Evolutionary conservation across 2,113 vertebrate genomes (phyloP).

Genomic region (Gambusia holbrooki): DNA sequence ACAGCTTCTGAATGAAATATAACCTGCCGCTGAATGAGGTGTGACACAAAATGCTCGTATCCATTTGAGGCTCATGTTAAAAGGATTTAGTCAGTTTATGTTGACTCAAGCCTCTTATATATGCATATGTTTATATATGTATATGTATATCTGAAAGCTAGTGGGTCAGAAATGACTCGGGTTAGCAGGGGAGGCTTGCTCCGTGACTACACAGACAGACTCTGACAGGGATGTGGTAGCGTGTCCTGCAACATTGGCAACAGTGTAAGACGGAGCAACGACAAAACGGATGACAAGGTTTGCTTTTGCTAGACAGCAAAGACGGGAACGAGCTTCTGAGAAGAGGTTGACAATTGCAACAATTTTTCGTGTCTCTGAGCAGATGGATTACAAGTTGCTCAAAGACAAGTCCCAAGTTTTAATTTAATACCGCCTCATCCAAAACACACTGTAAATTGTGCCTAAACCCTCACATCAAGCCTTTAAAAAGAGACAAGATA

Average conservation of each 20-base stretch:
- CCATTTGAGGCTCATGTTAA: slow-evolving; percentile 15
- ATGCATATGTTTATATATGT: not conserved
- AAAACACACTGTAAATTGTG: slow-evolving; percentile 36
- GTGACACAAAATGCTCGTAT: slow-evolving; percentile 42
- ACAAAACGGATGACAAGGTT: slow-evolving; percentile 28
- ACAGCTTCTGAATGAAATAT: slow-evolving; percentile 37
- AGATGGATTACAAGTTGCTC: slow-evolving; percentile 43
- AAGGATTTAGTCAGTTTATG: slow-evolving; percentile 34
- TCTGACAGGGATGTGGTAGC: slow-evolving; percentile 32
- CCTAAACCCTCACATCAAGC: slow-evolving; percentile 12
- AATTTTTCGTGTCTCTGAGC: slow-evolving; percentile 23
- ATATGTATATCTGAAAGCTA: not conserved
- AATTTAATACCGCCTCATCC: slow-evolving; percentile 35
- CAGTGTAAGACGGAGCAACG: slow-evolving; percentile 32
- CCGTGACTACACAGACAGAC: not conserved
- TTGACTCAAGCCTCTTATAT: not conserved
- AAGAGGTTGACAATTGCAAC: slow-evolving; percentile 31
- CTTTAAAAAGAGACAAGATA: not conserved
- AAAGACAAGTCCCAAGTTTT: slow-evolving; percentile 35
- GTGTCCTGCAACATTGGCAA: slow-evolving; percentile 15
- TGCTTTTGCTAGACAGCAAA: slow-evolving; percentile 47
- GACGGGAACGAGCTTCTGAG: slow-evolving; percentile 34
- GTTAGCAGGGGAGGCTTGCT: slow-evolving; percentile 7
- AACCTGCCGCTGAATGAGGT: slow-evolving; percentile 43
- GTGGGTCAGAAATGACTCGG: slow-evolving; percentile 26